Evolutionary conservation across 1,140 invertebrate species (phyloP).

Genomic region (Orchestia grillus): DNA sequence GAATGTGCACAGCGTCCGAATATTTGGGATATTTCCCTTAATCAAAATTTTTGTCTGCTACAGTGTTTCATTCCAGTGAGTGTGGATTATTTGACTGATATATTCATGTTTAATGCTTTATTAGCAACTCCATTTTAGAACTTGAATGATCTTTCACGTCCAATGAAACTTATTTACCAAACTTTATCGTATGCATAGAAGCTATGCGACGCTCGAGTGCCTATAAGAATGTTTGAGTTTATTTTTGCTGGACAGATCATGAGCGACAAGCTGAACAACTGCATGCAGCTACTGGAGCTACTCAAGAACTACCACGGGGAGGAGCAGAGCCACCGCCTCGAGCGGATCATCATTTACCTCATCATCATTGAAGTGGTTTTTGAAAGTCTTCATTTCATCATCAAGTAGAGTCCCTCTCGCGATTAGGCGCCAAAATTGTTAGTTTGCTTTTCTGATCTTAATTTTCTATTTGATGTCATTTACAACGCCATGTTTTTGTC

Average conservation of each 20-base stretch:
- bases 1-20: too few species aligned
- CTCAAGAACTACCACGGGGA: slow-evolving; percentile 90
- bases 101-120: too few species aligned
- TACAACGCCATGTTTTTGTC: not conserved
- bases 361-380: slow-evolving; percentile 95
- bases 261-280: slow-evolving; percentile 95
- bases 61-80: too few species aligned
- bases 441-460: not conserved
- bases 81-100: too few species aligned
- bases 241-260: slow-evolving; percentile 79
- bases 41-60: too few species aligned
- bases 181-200: too few species aligned
- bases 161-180: too few species aligned
- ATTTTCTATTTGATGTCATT: not conserved
- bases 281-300: slow-evolving; percentile 89
- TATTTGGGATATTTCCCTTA: too few species aligned
- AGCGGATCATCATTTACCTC: slow-evolving; percentile 96
- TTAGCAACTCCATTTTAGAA: too few species aligned
- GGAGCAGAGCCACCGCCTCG: slow-evolving; percentile 88
- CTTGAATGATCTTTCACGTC: too few species aligned
- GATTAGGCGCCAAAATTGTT: not conserved
- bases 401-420: slow-evolving; percentile 69
- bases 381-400: slow-evolving; percentile 85
- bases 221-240: not conserved
- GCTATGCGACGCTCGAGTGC: not conserved